A percentile compares a stretch with the other conserved stretches of the same genome.
Evolutionary conservation across 2,113 vertebrate genomes (phyloP).

Genomic region (Anoplopoma fimbria): DNA sequence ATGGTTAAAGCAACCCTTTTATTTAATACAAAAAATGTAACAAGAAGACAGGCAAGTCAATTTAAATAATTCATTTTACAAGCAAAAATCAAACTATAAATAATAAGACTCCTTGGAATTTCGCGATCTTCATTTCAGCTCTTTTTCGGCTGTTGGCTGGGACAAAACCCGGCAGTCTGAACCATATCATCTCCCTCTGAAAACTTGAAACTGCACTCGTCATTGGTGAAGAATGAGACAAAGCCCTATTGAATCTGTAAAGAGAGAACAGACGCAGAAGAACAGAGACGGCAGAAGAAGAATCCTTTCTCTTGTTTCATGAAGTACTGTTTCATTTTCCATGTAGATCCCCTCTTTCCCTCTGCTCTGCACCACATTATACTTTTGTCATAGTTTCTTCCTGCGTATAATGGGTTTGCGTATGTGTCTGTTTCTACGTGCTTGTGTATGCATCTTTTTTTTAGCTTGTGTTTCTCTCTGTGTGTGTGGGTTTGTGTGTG

Average conservation of each 20-base stretch:
- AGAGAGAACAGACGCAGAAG: constrained; percentile 18
- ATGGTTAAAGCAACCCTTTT: neutral
- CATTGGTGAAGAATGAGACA: constrained; percentile 45
- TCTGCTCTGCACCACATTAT: constrained; percentile 50
- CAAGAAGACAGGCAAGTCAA: neutral
- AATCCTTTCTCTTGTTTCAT: constrained; percentile 58
- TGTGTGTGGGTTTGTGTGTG: neutral
- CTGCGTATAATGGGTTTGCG: constrained; percentile 36
- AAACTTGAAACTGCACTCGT: constrained; percentile 15
- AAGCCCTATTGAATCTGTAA: constrained; percentile 53
- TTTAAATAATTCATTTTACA: neutral
- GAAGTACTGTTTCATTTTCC: constrained; percentile 53
- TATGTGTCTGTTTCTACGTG: constrained; percentile 29
- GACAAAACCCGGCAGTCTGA: neutral
- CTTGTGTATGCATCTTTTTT: constrained; percentile 1
- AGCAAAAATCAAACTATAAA: neutral
- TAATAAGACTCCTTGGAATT: neutral
- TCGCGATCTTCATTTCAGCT: neutral
- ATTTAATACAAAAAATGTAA: neutral
- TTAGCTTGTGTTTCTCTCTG: constrained; percentile 16
- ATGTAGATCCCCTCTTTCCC: constrained; percentile 27
- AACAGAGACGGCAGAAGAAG: constrained; percentile 44
- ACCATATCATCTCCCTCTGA: constrained; percentile 17
- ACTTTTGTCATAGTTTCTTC: constrained; percentile 56
- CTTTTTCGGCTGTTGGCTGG: neutral